phyloP scores from a whole-genome alignment of 2,797 vertebrate genomes.

The Myioborus melanocephalus region DNA sequence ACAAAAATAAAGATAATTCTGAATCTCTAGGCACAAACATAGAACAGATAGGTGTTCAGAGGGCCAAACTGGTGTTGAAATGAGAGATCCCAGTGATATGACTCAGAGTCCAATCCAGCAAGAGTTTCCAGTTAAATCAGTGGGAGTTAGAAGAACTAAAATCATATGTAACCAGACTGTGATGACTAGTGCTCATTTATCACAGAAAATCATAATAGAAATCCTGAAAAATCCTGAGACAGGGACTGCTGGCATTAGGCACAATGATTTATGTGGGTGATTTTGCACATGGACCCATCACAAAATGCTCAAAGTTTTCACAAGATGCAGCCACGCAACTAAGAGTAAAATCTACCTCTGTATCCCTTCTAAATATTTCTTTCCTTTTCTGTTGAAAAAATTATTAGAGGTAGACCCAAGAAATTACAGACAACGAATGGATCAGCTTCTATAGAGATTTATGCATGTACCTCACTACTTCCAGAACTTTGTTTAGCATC shows the following conservation, averaged over 20 bases:
- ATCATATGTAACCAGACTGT: neutral
- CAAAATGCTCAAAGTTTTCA: neutral
- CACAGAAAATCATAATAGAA: neutral
- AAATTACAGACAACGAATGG: neutral
- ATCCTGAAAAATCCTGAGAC: neutral
- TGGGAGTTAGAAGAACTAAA: neutral
- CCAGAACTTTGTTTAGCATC: neutral
- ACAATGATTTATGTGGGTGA: neutral
- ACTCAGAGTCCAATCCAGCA: neutral
- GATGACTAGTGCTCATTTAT: neutral
- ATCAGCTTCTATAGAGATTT: neutral
- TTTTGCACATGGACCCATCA: neutral
- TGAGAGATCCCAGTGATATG: neutral
- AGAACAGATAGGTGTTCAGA: neutral
- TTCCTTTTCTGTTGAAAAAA: neutral
- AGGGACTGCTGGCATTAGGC: neutral
- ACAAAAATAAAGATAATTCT: slow-evolving; percentile 2
- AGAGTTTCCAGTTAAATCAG: neutral
- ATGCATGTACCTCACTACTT: neutral
- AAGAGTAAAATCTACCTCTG: neutral
- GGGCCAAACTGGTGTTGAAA: neutral
- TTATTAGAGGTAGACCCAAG: neutral
- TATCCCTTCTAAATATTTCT: neutral
- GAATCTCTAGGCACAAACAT: neutral
- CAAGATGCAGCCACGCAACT: neutral